These are phyloP conservation scores for Phenganax stokvisi DNA, from an alignment of 92 coral and sea anemone species.

Conservation along the genomic window DNA sequence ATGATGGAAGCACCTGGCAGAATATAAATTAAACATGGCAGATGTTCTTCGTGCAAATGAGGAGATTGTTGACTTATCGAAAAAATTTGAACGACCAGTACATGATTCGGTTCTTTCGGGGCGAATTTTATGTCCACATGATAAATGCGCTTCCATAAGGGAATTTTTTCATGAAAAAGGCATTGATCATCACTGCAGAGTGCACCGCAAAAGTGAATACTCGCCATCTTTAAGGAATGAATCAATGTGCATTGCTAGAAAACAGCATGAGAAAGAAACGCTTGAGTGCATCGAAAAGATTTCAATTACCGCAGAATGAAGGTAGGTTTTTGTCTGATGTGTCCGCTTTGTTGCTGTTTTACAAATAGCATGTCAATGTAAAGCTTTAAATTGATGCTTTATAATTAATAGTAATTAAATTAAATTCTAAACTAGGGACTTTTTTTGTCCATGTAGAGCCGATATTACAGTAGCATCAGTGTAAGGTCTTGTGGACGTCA, in stretches of 20 bases:
- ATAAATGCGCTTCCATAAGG: neutral
- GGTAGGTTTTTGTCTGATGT: no score
- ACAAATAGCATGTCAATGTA: neutral
- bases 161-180: slow-evolving; percentile 5
- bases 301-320: neutral
- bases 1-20: neutral
- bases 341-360: neutral
- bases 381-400: neutral
- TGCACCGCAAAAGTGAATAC: neutral
- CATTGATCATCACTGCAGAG: neutral
- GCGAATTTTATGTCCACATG: neutral
- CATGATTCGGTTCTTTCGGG: neutral
- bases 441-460: no score
- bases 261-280: slow-evolving; percentile 14
- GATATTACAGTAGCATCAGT: neutral
- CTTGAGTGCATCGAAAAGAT: slow-evolving; percentile 11
- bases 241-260: neutral
- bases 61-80: neutral
- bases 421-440: no score
- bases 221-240: neutral
- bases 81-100: neutral
- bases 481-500: neutral
- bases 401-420: no score
- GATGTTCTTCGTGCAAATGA: slow-evolving; percentile 4
- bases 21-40: neutral